Evolutionary conservation across 2,797 vertebrate genomes (phyloP).

Genomic region (Manis crassicaudata): DNA sequence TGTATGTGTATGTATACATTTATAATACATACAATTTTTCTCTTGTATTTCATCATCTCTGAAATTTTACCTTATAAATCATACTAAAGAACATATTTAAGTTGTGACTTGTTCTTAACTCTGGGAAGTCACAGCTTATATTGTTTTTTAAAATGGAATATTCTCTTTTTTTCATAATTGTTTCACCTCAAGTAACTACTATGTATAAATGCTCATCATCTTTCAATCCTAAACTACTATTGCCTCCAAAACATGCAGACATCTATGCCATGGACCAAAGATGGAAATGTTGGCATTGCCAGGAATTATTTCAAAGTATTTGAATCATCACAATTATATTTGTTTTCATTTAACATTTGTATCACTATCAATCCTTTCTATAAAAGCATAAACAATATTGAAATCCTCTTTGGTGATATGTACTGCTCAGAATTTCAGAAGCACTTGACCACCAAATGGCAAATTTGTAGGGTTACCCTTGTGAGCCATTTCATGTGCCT

Average conservation of each 20-base stretch:
- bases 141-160: background rate
- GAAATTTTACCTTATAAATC: constrained; percentile 40
- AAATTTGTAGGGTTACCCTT: constrained; percentile 14
- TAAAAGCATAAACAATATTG: background rate
- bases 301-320: background rate
- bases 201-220: background rate
- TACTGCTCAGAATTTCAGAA: background rate
- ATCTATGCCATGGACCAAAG: background rate
- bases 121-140: background rate
- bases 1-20: background rate
- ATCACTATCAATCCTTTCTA: background rate
- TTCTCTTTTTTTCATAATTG: background rate
- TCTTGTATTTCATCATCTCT: background rate
- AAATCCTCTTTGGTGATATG: background rate
- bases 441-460: background rate
- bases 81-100: background rate
- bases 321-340: constrained; percentile 9
- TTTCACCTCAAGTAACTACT: background rate
- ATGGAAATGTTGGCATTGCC: background rate
- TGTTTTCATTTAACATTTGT: background rate
- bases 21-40: background rate
- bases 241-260: background rate
- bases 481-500: background rate
- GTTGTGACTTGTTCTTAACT: constrained; percentile 4
- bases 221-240: background rate